These are phyloP conservation scores for Anguilla japonica DNA, from an alignment of 2,113 vertebrate genomes.

Conservation along the genomic window DNA sequence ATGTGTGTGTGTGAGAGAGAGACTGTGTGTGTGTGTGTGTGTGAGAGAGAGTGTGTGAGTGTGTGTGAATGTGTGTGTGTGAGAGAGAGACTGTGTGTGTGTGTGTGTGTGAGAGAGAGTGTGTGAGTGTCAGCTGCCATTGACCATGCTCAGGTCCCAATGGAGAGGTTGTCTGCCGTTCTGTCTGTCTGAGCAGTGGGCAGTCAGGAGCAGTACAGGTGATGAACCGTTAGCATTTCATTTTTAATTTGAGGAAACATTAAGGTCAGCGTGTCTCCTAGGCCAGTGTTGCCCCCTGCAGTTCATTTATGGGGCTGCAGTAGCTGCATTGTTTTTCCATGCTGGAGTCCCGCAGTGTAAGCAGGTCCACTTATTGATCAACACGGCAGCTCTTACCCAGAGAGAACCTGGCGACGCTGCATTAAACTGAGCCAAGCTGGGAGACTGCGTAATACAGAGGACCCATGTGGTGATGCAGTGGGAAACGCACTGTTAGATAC, in stretches of 20 bases:
- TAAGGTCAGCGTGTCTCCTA: background rate
- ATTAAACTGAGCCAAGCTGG: background rate
- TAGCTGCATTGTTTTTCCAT: no score
- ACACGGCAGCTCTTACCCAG: no score
- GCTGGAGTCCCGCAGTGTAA: no score
- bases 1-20: background rate
- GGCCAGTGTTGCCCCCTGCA: no score
- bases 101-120: background rate
- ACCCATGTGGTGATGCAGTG: background rate
- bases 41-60: slow-evolving; percentile 27
- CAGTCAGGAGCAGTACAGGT: no score
- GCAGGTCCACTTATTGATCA: no score
- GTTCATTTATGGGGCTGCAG: no score
- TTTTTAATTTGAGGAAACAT: background rate
- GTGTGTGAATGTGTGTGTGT: slow-evolving; percentile 35
- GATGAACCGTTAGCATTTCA: background rate
- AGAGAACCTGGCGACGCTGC: background rate
- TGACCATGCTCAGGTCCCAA: background rate
- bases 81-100: slow-evolving; percentile 58
- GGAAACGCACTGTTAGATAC: background rate
- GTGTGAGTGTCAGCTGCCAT: background rate
- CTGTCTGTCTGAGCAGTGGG: background rate
- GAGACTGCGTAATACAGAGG: background rate
- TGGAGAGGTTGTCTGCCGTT: background rate
- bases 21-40: background rate